Conservation (phyloP, 2,113 vertebrate genomes). For the Cisticola juncidis region DNA sequence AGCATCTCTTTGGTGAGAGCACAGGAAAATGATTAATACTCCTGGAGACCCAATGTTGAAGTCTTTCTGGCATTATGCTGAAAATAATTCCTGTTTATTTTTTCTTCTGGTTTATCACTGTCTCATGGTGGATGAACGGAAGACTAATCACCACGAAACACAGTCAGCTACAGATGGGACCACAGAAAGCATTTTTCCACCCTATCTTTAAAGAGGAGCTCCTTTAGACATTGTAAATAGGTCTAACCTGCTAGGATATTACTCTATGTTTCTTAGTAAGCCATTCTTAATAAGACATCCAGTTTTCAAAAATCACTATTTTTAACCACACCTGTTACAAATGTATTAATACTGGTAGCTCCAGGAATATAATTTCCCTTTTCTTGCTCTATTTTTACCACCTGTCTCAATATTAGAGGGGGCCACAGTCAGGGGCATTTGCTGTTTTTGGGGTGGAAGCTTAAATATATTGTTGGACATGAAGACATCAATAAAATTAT, state of each 20-base stretch:
- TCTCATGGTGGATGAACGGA: neutral
- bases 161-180: neutral
- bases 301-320: neutral
- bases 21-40: neutral
- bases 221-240: neutral
- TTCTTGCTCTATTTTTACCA: neutral
- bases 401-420: neutral
- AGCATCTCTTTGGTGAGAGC: neutral
- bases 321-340: neutral
- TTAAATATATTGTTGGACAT: rapidly evolving
- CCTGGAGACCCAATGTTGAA: neutral
- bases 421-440: neutral
- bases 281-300: neutral
- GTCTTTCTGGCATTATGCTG: neutral
- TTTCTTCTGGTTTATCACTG: neutral
- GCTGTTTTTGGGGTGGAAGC: neutral
- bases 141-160: neutral
- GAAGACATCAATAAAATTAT: neutral
- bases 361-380: neutral
- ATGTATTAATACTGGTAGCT: neutral
- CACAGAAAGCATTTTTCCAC: neutral
- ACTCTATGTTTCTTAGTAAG: neutral
- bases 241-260: neutral
- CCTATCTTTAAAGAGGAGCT: neutral
- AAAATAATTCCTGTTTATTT: neutral